phyloP scores from a whole-genome alignment of 2,797 vertebrate genomes.

The Chaenodraco wilsoni region DNA sequence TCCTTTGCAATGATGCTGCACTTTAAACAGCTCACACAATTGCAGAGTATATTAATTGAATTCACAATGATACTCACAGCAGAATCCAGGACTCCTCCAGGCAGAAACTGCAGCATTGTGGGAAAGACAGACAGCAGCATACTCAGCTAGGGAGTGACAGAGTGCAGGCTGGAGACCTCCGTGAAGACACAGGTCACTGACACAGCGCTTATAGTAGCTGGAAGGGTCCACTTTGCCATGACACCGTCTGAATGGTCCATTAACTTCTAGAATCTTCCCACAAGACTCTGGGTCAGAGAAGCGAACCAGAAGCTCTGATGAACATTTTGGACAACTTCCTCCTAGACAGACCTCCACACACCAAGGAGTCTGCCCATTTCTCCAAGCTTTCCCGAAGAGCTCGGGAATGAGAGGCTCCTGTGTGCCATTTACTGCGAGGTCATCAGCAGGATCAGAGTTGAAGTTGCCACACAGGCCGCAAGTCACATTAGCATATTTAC shows the following conservation, averaged over 20 bases:
- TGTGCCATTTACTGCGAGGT: conserved; percentile 59
- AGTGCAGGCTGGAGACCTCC: conserved; percentile 55
- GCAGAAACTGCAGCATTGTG: conserved; percentile 50
- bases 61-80: conserved; percentile 70
- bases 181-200: conserved; percentile 75
- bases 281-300: conserved; percentile 58
- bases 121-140: conserved; percentile 65
- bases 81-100: conserved; percentile 70
- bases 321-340: conserved; percentile 68
- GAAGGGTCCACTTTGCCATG: conserved; percentile 65
- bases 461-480: conserved; percentile 79
- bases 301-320: conserved; percentile 44
- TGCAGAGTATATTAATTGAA: conserved; percentile 63
- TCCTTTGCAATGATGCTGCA: conserved; percentile 70
- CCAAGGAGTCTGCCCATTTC: conserved; percentile 58
- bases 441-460: conserved; percentile 69
- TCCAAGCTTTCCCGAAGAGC: conserved; percentile 70
- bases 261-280: conserved; percentile 62
- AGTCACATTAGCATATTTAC: conserved; percentile 67
- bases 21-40: conserved; percentile 57
- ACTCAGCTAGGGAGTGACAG: conserved; percentile 69
- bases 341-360: conserved; percentile 67
- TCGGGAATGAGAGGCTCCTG: conserved; percentile 31
- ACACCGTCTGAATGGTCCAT: conserved; percentile 77
- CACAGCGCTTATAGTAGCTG: conserved; percentile 66